Conservation (phyloP, 1,140 invertebrate genomes). For the Amphibalanus amphitrite region DNA sequence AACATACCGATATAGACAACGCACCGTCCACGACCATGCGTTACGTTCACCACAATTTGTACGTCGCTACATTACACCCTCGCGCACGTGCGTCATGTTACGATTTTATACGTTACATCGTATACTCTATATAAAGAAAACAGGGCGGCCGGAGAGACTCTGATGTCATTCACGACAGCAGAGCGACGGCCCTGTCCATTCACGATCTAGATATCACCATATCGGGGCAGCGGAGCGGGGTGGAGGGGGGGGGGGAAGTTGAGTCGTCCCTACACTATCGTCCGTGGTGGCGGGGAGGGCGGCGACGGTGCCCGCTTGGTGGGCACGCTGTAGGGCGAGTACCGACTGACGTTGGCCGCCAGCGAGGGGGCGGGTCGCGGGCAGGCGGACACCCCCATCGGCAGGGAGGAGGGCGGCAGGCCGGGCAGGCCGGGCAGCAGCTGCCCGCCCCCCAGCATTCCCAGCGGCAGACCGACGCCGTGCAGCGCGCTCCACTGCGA, state of each 20-base stretch:
- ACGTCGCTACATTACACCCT: background rate
- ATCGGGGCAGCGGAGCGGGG: too few species aligned
- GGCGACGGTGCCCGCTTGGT: background rate
- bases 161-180: background rate
- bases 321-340: background rate
- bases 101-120: background rate
- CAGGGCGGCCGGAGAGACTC: background rate
- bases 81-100: background rate
- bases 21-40: background rate
- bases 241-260: too few species aligned
- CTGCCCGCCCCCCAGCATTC: background rate
- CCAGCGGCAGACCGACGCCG: slow-evolving; percentile 14
- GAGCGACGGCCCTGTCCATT: background rate
- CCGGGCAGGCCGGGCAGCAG: background rate
- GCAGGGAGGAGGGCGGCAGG: background rate
- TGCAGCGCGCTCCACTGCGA: slow-evolving; percentile 25
- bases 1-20: background rate
- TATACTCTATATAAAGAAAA: background rate
- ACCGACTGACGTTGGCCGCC: background rate
- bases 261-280: background rate
- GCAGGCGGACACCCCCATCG: background rate
- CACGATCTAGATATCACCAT: background rate
- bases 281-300: background rate
- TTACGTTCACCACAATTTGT: background rate
- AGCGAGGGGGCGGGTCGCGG: too few species aligned